Evolutionary conservation across 2,888 invertebrate genomes (phyloP), one percentile per base, ranked within the genome.

Genomic region (Ditylenchus weischeri): DNA sequence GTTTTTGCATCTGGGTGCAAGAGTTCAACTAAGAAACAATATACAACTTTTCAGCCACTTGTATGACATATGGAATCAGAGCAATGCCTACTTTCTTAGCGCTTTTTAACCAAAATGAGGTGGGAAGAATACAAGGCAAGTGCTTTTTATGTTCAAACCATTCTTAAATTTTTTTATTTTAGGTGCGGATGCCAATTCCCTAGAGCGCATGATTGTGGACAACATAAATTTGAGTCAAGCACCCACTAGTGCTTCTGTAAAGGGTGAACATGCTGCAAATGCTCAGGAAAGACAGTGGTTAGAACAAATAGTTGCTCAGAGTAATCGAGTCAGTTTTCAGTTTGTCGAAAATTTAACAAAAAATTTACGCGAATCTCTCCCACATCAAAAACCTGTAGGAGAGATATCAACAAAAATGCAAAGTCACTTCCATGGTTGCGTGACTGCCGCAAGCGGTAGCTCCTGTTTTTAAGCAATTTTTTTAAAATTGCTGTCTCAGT

Each of bases 21-120:
- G 21, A 18, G 23, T 38, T 65, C 70, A 2, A 23, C 49, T 13
- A 1, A 11, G 15, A 13, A 10, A 36, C 7, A 38, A 36, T n/a
- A 51, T 8, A 13, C 43, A 18, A 51, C 35, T 21, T 64, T 76
- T 65, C 63, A 81, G 81, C 72, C n/a, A 68, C 76, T 18, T 92
- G 94, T 1, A 88, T 89, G 43, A 87, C 88, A 15, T 91, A 95
- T 83, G 91, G 91, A 66, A 90, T 99, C 57, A 90, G 90, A 67
- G 92, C 94, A 0, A 95, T 98, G 94, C 98, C 98, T 23, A 99
- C 98, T 0, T 99, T 99, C 83, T 89, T 94, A 75, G 92, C 98
- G 83, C 93, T 91, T 84, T 89, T 90, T 77, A 93, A 84, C 70
- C 78, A 80, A 66, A 88, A 89, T 11, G 90, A 90, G 85, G 87